Evolutionary conservation across 2,113 vertebrate genomes (phyloP), one percentile per base, ranked within the genome.

Genomic region (Eurypyga helias): DNA sequence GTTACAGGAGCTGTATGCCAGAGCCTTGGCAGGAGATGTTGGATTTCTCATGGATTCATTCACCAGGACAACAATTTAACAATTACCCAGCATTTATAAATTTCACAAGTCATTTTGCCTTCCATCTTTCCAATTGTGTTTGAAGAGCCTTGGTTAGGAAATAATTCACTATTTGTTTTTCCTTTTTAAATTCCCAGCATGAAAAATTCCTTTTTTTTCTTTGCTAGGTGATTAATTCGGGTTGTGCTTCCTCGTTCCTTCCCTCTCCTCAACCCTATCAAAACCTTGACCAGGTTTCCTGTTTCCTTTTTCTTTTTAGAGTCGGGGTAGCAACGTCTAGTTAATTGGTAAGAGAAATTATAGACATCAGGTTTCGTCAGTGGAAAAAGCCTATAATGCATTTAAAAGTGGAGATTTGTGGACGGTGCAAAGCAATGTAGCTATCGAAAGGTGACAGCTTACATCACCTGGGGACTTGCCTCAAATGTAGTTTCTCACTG

Each of bases 231-330:
- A 36, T 51, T 64, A 17, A 46, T 21, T 38, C 58, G 33, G 48
- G 49, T 33, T 62, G 28, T 60, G n/a, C 51, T 85, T 96, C 58
- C 66, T 95, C n/a, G 13, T 95, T 92, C 84, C 65, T 87, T 81
- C 54, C 31, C 13, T 75, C 15, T 83, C n/a, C 11, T 90, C 14
- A 24, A 13, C 31, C 51, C 10, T 34, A 28, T 54, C n/a, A 46
- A 67, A 84, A 51, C n/a, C 41, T 51, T 28, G 5, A 10, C 25
- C 14, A 23, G 55, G 31, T 49, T 90, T 92, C 9, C 25, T 2
- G 4, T 76, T 79, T 58, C 8, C 12, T 3, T 84, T 67, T 94
- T 66, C n/a, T 34, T 25, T 62, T 83, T 20, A 26, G 48, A 48
- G 34, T 1, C 13, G 13, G 36, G 24, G 3, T 49, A 64, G 61